Evolutionary conservation across 2,888 invertebrate species (phyloP).

Genomic region (Ecliptopera silaceata): DNA sequence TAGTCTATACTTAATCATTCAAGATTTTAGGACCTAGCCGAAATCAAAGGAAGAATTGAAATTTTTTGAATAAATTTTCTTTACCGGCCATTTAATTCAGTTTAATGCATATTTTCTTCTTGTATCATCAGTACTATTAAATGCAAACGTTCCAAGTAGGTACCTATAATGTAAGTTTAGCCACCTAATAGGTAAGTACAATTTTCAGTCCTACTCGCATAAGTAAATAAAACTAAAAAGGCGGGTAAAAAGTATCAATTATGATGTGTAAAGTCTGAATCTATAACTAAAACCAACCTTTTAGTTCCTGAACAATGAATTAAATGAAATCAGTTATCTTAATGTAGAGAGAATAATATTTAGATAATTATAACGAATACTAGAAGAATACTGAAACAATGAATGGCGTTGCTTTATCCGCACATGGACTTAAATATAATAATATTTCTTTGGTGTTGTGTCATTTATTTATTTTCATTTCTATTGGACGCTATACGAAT

Average conservation of each 20-base stretch:
- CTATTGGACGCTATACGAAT: conserved; percentile 76
- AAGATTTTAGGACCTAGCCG: conserved; percentile 32
- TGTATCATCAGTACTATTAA: conserved; percentile 6
- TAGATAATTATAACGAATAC: conserved; percentile 56
- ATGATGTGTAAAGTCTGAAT: background rate
- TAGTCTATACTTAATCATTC: conserved; percentile 58
- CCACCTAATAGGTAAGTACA: background rate
- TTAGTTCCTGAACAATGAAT: conserved; percentile 14
- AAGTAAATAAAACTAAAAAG: conserved; percentile 12
- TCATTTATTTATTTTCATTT: conserved; percentile 60
- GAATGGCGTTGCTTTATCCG: conserved; percentile 69
- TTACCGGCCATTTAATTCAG: background rate
- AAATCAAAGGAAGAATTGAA: conserved; percentile 13
- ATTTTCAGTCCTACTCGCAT: conserved; percentile 1
- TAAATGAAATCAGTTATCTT: conserved; percentile 11
- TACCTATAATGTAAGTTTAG: too few species aligned
- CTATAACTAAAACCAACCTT: conserved; percentile 18
- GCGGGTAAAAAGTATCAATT: conserved; percentile 1
- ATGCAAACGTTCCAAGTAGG: conserved; percentile 7
- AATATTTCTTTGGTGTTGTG: conserved; percentile 81
- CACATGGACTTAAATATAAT: conserved; percentile 62
- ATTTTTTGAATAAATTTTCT: background rate
- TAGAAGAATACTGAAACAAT: conserved; percentile 75
- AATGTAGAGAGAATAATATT: conserved; percentile 35
- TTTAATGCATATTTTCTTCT: background rate